Base-by-base conservation (phyloP, 2,888 invertebrate species). In the Chelonus formosanus region DNA sequence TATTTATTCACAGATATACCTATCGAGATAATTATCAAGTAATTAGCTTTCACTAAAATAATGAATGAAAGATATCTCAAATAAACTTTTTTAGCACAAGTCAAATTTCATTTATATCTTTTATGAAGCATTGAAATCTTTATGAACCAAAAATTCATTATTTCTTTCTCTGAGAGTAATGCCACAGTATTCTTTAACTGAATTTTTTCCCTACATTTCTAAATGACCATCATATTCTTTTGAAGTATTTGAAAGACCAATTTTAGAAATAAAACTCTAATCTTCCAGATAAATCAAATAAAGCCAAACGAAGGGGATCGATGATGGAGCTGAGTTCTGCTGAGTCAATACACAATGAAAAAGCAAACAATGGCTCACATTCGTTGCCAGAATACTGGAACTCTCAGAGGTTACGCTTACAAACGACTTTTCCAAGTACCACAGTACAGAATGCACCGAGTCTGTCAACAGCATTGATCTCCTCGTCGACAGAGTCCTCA, bases 281-380 rank as follows among this genome's bases (percentile, higher is more conserved):
- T 57, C 31, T 61, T 32, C 32, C 63, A 73, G 73, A 71, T 55
- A 70, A 75, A 68, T 71, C 75, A 8, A 86, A 90, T 55, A 88
- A 91, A 31, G 90, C 91, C 78, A 89, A 90, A 71, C 87, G 93
- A 76, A 87, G 93, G 74, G 92, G 93, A 72, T 94, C 94, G 59
- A 92, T 94, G 92, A 86, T 94, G 82, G 94, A 94, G 82, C 86
- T 94, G 60, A 91, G 90, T 78, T 73, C 73, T 36, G 77, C 74
- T 35, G 71, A 71, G 72, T 67, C 74, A 57, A 70, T 70, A 32
- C 70, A 71, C 54, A 77, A 74, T 71, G 84, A 85, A 74, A 88
- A 87, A 68, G 58, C 65, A 4, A 75, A 70, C 54, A 67, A 67
- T 67, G 80, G 78, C 43, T 78, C 82, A 20, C 79, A 80, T 62